These are phyloP conservation scores for Leptinotarsa haldemani DNA, from an alignment of 2,888 invertebrate species.

Conservation along the genomic window DNA sequence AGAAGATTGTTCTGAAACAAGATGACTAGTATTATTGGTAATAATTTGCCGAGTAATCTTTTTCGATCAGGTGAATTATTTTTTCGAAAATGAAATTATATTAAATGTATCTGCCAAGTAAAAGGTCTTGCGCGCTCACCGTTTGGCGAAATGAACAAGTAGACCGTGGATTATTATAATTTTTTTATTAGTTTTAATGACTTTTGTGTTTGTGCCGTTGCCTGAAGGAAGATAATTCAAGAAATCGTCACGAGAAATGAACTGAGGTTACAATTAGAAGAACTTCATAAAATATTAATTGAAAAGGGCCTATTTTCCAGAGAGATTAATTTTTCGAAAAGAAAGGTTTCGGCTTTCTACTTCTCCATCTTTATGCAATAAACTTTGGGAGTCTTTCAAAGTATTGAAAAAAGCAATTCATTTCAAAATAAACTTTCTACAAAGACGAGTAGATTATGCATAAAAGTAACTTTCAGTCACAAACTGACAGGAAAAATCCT, in stretches of 20 bases:
- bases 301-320: no score
- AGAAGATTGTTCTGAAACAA: slow-evolving; percentile 33
- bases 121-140: slow-evolving; percentile 1
- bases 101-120: slow-evolving; percentile 10
- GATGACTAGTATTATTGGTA: slow-evolving; percentile 42
- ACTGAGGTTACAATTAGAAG: no score
- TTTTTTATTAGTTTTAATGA: neutral
- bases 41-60: slow-evolving; percentile 40
- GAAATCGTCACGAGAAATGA: neutral
- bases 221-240: neutral
- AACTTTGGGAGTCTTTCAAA: no score
- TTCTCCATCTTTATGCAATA: no score
- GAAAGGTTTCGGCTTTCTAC: no score
- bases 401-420: no score
- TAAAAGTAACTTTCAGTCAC: no score
- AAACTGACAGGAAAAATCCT: no score
- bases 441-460: no score
- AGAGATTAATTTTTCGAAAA: no score
- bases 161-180: slow-evolving; percentile 17
- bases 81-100: slow-evolving; percentile 30
- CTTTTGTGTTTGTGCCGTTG: slow-evolving; percentile 4
- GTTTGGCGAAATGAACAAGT: neutral
- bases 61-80: slow-evolving; percentile 33
- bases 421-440: no score
- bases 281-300: no score